phyloP scores from a whole-genome alignment of 2,113 vertebrate species.

The Vidua chalybeata region DNA sequence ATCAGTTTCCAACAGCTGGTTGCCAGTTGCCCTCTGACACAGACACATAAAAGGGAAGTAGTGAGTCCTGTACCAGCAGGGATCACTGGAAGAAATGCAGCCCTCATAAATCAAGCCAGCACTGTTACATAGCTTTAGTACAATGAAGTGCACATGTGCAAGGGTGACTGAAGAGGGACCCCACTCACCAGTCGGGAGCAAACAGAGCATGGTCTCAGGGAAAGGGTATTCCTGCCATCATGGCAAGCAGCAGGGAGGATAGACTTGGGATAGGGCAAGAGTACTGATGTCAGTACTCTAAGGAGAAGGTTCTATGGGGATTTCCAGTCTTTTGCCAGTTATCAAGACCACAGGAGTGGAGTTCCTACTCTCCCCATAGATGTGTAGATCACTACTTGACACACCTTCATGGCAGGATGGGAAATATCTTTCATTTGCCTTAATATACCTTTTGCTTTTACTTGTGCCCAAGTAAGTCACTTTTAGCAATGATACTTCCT shows the following conservation, averaged over 20 bases:
- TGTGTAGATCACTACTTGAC: not conserved
- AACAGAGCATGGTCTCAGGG: not conserved
- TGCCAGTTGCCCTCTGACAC: slow-evolving; percentile 84
- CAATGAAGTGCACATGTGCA: slow-evolving; percentile 75
- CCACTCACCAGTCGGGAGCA: slow-evolving; percentile 29
- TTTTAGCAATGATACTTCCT: not conserved
- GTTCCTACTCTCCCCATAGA: not conserved
- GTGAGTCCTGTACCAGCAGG: slow-evolving; percentile 79
- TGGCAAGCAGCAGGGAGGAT: not conserved
- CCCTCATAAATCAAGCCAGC: slow-evolving; percentile 84
- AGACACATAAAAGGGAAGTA: slow-evolving; percentile 88
- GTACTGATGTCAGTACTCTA: not conserved
- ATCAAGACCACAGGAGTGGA: not conserved
- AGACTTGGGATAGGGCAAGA: not conserved
- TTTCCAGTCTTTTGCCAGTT: not conserved
- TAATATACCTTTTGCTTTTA: not conserved
- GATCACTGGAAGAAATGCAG: slow-evolving; percentile 81
- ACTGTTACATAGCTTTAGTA: slow-evolving; percentile 73
- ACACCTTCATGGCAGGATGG: not conserved
- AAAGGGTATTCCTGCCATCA: not conserved
- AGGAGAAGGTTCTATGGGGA: not conserved
- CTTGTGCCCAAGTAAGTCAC: not conserved
- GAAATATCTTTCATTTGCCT: not conserved
- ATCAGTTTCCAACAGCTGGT: slow-evolving; percentile 85
- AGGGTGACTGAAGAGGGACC: slow-evolving; percentile 51